Evolutionary conservation across 2,888 invertebrate species (phyloP).

Genomic region (Falcaria lacertinaria): DNA sequence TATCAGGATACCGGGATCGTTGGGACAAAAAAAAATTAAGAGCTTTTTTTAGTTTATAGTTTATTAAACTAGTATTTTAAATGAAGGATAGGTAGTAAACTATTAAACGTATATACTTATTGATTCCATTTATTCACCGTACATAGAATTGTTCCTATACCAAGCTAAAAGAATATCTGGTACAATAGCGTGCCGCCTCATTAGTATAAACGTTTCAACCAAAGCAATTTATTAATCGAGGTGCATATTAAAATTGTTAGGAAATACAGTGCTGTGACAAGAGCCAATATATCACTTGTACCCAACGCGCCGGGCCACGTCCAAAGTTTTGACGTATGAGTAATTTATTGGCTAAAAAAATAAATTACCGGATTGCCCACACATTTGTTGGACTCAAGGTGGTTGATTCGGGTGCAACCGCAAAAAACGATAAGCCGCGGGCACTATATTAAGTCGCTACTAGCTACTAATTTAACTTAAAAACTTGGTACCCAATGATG

Average conservation of each 20-base stretch:
- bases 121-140: too few species aligned
- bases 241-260: slow-evolving; percentile 57
- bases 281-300: slow-evolving; percentile 72
- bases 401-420: slow-evolving; percentile 72
- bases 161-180: slow-evolving; percentile 15
- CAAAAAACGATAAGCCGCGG: slow-evolving; percentile 66
- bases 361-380: slow-evolving; percentile 76
- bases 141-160: background rate
- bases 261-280: slow-evolving; percentile 66
- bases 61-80: too few species aligned
- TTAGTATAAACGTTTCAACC: slow-evolving; percentile 49
- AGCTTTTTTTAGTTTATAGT: too few species aligned
- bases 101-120: too few species aligned
- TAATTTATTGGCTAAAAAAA: slow-evolving; percentile 78
- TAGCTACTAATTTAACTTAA: slow-evolving; percentile 19
- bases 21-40: too few species aligned
- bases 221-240: slow-evolving; percentile 61
- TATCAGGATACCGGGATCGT: too few species aligned
- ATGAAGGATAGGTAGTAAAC: too few species aligned
- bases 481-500: background rate
- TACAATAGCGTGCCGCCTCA: slow-evolving; percentile 33
- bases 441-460: slow-evolving; percentile 57
- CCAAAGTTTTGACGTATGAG: slow-evolving; percentile 76
- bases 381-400: slow-evolving; percentile 72
- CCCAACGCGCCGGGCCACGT: slow-evolving; percentile 45